Base-by-base conservation (phyloP, 2,113 vertebrate species). In the Lamprologus ornatipinnis region DNA sequence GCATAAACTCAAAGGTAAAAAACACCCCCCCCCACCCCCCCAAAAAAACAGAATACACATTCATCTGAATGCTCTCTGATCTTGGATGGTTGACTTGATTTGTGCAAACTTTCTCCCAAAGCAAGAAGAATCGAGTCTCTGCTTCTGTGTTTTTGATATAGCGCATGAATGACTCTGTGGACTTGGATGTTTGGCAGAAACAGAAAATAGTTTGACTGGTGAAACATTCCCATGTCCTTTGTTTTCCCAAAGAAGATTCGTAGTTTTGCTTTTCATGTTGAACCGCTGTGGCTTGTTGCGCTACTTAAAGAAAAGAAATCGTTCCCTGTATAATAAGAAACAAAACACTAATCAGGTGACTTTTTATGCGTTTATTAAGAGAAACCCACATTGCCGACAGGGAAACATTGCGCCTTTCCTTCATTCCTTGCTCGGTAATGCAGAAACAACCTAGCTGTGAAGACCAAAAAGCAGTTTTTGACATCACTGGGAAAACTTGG, bases 31-130 rank as follows among this genome's bases (percentile, higher is more conserved):
- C 6, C 33, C 31, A n/a, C n/a, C n/a, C n/a, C n/a, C n/a, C n/a
- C n/a, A 6, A 2, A 3, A 91, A 31, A 57, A 23, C 85, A 87
- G 55, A 87, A 84, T 54, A 79, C 53, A 78, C 40, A 87, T 84
- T 83, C 80, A 33, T 84, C 81, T 79, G 49, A 84, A 51, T 35
- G 4, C 10, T 42, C 84, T 94, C 85, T 89, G 92, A 93, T 94
- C 91, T 91, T 6, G 26, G 47, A 90, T 73, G 81, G 82, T 40
- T 90, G 81, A 65, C 70, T 82, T 83, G 89, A 92, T 94, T 89
- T 85, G 87, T 82, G 79, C 53, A 86, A 92, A 85, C 83, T 86
- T 73, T 93, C 87, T 93, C 87, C 78, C 83, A 83, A 81, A 90
- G 33, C 63, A 89, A 82, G 83, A 79, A 87, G 57, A 86, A 60